These are phyloP conservation scores for Balearica regulorum DNA, from an alignment of 2,797 vertebrate species.

Conservation along the genomic window DNA sequence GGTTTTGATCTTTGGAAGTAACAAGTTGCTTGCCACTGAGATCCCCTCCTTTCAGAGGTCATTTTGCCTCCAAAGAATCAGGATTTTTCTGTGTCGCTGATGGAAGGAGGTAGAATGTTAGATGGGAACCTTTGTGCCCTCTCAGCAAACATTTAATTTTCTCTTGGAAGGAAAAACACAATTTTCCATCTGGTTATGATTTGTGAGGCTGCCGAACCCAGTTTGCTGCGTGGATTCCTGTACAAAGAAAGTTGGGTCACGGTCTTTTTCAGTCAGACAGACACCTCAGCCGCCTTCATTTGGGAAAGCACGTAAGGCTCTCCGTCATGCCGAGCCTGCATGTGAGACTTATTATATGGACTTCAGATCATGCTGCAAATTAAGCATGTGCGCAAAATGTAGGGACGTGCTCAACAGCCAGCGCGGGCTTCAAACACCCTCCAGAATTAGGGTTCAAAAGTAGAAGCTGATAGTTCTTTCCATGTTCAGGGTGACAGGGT, in stretches of 20 bases:
- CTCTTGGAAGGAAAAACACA: background rate
- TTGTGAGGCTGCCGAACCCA: background rate
- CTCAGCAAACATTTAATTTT: background rate
- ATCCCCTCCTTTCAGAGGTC: background rate
- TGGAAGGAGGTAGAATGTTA: background rate
- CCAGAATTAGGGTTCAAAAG: background rate
- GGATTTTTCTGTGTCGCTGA: background rate
- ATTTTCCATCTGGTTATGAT: background rate
- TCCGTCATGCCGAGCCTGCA: background rate
- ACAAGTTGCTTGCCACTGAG: background rate
- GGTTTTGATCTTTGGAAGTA: background rate
- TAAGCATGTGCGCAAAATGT: background rate
- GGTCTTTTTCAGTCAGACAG: background rate
- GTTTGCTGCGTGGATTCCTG: background rate
- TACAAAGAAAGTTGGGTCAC: background rate
- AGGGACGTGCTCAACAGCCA: background rate
- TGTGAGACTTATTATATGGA: background rate
- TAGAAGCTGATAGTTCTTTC: background rate
- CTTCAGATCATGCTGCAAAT: background rate
- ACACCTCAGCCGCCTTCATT: background rate
- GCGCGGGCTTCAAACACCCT: background rate
- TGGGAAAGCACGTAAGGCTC: background rate
- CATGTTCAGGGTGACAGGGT: background rate
- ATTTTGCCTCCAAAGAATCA: background rate
- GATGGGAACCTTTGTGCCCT: background rate